Evolutionary conservation across 1,140 invertebrate genomes (phyloP).

Genomic region (Octopus bimaculoides): DNA sequence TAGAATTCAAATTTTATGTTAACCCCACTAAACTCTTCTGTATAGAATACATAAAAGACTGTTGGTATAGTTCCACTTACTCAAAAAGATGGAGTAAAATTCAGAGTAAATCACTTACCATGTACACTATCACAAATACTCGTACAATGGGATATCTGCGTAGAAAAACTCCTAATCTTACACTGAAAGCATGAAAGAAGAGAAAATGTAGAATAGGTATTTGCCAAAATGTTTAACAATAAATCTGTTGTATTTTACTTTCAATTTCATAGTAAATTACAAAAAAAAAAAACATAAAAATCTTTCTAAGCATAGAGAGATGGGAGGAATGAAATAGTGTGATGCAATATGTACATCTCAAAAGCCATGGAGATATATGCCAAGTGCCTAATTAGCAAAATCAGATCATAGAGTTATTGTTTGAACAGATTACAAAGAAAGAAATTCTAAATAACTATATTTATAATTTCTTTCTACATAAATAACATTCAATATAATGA

Average conservation of each 20-base stretch:
- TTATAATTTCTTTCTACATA: no score
- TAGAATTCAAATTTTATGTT: not conserved
- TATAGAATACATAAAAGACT: not conserved
- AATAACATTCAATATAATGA: no score
- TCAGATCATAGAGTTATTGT: no score
- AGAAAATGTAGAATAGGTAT: constrained; percentile 3
- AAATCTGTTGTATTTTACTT: not conserved
- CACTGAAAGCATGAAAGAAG: constrained; percentile 37
- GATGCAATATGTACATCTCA: not conserved
- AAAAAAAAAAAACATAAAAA: not conserved
- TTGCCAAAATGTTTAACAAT: not conserved
- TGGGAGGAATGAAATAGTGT: not conserved
- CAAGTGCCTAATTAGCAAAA: no score
- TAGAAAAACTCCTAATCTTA: constrained; percentile 76
- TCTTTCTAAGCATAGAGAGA: not conserved
- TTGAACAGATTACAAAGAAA: no score
- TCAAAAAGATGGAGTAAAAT: not conserved
- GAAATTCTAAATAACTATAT: no score
- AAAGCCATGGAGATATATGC: no score
- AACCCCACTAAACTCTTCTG: not conserved
- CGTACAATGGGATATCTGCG: constrained; percentile 77
- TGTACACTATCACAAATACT: constrained; percentile 75
- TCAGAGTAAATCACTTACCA: constrained; percentile 57
- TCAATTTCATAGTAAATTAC: not conserved
- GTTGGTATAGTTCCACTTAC: not conserved